Conservation (phyloP, 1,140 invertebrate genomes). For the Andrena cerasifolii region DNA sequence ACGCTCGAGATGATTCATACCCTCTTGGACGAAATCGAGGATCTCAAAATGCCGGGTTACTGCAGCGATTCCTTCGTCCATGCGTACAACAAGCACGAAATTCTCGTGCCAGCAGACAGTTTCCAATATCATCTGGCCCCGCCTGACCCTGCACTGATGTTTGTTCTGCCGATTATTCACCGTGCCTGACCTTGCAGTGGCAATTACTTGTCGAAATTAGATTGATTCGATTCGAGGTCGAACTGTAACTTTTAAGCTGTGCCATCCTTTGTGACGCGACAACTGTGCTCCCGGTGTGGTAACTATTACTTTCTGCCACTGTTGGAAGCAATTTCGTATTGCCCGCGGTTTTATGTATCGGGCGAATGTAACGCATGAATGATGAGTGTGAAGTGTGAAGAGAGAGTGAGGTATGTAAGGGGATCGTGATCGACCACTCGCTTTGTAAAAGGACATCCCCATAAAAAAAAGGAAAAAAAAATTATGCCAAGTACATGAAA, state of each 20-base stretch:
- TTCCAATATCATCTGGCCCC: conserved; percentile 3
- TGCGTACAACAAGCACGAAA: conserved; percentile 17
- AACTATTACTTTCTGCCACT: no score
- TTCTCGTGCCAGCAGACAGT: conserved; percentile 23
- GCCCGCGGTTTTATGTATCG: no score
- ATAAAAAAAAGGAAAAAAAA: no score
- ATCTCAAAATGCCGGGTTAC: conserved; percentile 37
- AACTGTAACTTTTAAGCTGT: conserved; percentile 1
- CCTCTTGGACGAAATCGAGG: conserved; percentile 34
- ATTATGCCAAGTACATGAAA: no score
- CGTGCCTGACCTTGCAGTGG: background rate
- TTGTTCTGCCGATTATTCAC: conserved; percentile 34
- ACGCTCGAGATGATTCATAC: conserved; percentile 57
- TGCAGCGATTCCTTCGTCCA: conserved; percentile 31
- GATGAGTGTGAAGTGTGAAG: no score
- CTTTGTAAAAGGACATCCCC: no score
- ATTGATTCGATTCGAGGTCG: background rate
- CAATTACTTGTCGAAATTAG: conserved; percentile 19
- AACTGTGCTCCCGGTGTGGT: no score
- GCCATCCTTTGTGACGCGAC: background rate
- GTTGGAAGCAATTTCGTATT: no score
- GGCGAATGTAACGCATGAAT: no score
- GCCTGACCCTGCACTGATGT: conserved; percentile 3
- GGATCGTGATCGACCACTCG: no score
- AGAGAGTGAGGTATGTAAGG: no score